These are phyloP conservation scores for Thalassoma bifasciatum DNA, from an alignment of 2,113 vertebrate genomes.

Conservation along the genomic window DNA sequence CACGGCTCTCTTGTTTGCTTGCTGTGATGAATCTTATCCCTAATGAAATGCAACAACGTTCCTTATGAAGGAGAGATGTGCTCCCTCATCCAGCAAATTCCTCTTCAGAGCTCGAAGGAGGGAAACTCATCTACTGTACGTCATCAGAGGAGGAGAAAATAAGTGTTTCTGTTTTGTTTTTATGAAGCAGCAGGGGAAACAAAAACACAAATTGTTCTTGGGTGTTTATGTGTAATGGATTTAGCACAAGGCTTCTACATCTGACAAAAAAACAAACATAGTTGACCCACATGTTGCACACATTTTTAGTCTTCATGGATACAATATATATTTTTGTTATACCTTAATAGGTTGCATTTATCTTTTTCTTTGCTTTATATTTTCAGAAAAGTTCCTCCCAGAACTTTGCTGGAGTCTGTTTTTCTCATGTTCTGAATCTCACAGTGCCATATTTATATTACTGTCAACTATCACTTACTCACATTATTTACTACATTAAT, in stretches of 20 bases:
- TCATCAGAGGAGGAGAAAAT: conserved; percentile 39
- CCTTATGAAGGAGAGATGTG: conserved; percentile 75
- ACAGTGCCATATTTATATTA: too few species aligned
- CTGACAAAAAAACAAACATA: neutral
- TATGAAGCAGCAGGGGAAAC: neutral
- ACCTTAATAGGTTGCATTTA: too few species aligned
- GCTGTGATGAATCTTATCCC: conserved; percentile 80
- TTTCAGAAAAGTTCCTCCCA: too few species aligned
- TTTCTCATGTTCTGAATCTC: too few species aligned
- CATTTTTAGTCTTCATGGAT: too few species aligned
- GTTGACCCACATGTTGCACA: neutral
- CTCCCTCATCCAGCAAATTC: conserved; percentile 79
- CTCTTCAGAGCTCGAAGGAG: conserved; percentile 51
- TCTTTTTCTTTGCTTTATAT: too few species aligned
- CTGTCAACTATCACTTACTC: too few species aligned
- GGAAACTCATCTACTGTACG: conserved; percentile 42
- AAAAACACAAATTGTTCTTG: neutral
- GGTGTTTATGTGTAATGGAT: neutral
- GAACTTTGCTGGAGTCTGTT: too few species aligned
- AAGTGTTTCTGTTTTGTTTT: neutral
- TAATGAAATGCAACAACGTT: conserved; percentile 82
- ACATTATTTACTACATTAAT: too few species aligned
- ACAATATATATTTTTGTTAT: too few species aligned
- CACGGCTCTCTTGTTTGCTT: conserved; percentile 75
- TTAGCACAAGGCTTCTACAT: neutral